Conservation (phyloP, 30 jellyfish, hydroid and myxozoan genomes). For the Turritopsis dohrnii region DNA sequence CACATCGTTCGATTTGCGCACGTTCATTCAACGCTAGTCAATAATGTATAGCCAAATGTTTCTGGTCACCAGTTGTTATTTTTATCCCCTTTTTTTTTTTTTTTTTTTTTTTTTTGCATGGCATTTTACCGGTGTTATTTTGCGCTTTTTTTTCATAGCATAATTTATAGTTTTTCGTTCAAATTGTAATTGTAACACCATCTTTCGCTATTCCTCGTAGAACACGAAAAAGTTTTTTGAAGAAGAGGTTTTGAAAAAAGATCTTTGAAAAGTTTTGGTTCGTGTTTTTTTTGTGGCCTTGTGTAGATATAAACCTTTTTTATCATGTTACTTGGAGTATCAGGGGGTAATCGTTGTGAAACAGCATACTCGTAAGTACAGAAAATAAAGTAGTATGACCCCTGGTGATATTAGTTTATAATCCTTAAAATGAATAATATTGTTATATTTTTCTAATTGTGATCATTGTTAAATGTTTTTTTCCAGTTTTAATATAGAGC, state of each 20-base stretch:
- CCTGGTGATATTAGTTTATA: conserved; percentile 12
- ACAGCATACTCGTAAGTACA: conserved; percentile 1
- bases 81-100: background rate
- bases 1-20: conserved; percentile 9
- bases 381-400: background rate
- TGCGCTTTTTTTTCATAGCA: background rate
- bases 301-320: conserved; percentile 14
- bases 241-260: background rate
- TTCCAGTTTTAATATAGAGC: background rate
- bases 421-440: conserved; percentile 9
- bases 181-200: background rate
- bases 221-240: background rate
- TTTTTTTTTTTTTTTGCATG: conserved; percentile 6
- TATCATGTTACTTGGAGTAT: background rate
- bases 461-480: background rate
- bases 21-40: background rate
- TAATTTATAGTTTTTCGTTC: conserved; percentile 16
- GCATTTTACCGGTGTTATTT: conserved; percentile 14
- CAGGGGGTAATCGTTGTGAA: conserved; percentile 11
- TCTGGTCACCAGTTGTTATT: background rate
- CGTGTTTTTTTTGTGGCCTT: conserved; percentile 9
- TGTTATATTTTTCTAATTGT: conserved; percentile 10
- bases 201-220: background rate
- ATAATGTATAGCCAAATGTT: background rate
- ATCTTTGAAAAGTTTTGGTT: background rate